Evolutionary conservation across 2,888 invertebrate species (phyloP).

Genomic region (Limulus polyphemus): DNA sequence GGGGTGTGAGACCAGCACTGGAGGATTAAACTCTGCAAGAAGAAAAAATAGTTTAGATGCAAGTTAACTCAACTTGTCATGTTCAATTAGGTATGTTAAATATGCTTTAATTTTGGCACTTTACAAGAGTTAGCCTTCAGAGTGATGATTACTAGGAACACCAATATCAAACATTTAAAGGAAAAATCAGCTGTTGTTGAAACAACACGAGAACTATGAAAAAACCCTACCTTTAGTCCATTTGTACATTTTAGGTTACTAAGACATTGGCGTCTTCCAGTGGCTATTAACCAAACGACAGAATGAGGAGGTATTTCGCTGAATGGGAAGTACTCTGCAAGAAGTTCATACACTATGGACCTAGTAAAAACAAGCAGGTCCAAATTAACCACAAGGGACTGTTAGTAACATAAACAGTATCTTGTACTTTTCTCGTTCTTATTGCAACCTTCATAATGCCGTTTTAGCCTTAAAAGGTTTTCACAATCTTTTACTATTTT

Average conservation of each 20-base stretch:
- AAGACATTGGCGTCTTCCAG: constrained; percentile 30
- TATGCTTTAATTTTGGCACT: too few species aligned
- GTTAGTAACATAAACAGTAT: too few species aligned
- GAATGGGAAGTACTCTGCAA: constrained; percentile 30
- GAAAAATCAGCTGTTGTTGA: not conserved
- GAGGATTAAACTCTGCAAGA: constrained; percentile 32
- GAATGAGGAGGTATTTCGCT: constrained; percentile 26
- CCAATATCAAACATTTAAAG: too few species aligned
- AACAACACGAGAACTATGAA: not conserved
- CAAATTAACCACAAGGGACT: too few species aligned
- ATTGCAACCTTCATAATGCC: too few species aligned
- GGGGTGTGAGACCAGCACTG: constrained; percentile 34
- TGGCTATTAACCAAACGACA: constrained; percentile 30
- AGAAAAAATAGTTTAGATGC: constrained; percentile 1
- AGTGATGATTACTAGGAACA: too few species aligned
- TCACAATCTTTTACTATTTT: not conserved
- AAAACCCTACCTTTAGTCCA: constrained; percentile 33
- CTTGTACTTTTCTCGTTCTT: too few species aligned
- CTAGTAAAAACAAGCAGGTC: constrained; percentile 22
- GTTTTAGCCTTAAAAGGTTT: not conserved
- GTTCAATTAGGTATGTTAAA: not conserved
- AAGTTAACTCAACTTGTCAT: not conserved
- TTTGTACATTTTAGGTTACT: constrained; percentile 31
- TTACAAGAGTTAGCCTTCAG: not conserved
- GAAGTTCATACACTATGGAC: constrained; percentile 31